phyloP scores from a whole-genome alignment of 92 coral and sea anemone species.

The Galaxea fascicularis region DNA sequence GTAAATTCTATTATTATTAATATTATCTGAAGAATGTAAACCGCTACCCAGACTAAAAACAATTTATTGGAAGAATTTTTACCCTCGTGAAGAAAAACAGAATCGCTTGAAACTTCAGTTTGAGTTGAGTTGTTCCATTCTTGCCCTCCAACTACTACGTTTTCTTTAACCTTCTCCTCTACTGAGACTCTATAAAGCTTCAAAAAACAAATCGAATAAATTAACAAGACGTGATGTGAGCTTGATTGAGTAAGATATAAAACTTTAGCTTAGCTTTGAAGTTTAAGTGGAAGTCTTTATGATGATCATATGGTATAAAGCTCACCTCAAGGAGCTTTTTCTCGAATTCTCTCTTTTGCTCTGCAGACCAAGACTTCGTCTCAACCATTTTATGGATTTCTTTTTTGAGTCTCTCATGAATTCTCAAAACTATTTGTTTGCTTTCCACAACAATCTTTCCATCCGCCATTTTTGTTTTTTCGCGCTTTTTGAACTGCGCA shows the following conservation, averaged over 20 bases:
- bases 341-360: constrained; percentile 74
- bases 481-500: constrained; percentile 87
- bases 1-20: no score
- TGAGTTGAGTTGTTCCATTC: constrained; percentile 34
- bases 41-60: no score
- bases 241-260: no score
- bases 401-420: constrained; percentile 77
- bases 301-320: background rate
- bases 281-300: background rate
- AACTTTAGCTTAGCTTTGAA: background rate
- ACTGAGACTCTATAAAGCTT: constrained; percentile 82
- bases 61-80: background rate
- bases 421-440: constrained; percentile 50
- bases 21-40: no score
- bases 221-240: no score
- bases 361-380: constrained; percentile 70
- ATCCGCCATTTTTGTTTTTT: constrained; percentile 97
- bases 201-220: constrained; percentile 7
- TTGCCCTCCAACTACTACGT: constrained; percentile 59
- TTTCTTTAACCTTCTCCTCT: constrained; percentile 66
- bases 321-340: constrained; percentile 76
- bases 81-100: constrained; percentile 34
- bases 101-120: constrained; percentile 26
- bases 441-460: constrained; percentile 62
- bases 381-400: constrained; percentile 69